Conservation (phyloP, 2,113 vertebrate genomes). For the Orthonyx spaldingii region DNA sequence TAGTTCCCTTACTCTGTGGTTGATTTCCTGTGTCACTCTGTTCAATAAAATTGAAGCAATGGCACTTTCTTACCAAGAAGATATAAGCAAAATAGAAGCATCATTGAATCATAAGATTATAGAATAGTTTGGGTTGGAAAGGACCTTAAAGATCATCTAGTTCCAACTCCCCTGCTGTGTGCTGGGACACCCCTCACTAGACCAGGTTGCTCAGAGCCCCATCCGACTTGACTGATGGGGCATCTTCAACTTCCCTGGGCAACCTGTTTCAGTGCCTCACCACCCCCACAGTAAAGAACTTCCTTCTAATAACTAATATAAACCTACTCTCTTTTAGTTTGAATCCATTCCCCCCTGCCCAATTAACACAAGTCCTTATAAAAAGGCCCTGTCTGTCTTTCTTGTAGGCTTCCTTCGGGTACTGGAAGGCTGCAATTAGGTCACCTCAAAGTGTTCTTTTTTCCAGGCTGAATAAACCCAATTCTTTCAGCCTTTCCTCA, state of each 20-base stretch:
- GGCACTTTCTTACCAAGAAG: not conserved
- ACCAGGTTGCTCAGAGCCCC: not conserved
- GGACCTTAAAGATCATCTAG: not conserved
- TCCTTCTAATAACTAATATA: not conserved
- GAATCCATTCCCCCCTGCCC: not conserved
- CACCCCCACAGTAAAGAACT: not conserved
- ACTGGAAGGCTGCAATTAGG: not conserved
- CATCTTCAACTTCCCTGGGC: not conserved
- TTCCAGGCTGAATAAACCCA: not conserved
- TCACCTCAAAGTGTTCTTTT: not conserved
- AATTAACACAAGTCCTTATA: not conserved
- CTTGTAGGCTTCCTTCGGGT: not conserved
- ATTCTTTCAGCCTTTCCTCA: not conserved
- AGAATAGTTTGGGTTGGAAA: not conserved
- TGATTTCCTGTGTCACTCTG: not conserved
- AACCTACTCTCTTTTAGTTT: not conserved
- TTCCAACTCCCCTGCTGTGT: rapidly evolving
- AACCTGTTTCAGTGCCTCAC: not conserved
- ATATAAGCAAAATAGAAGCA: not conserved
- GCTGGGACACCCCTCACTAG: not conserved
- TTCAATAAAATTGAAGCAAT: not conserved
- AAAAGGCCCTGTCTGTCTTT: not conserved
- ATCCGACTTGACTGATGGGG: not conserved
- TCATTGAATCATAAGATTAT: not conserved
- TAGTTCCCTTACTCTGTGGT: not conserved